Evolutionary conservation across 2,113 vertebrate species (phyloP).

Genomic region (Noctilio leporinus): DNA sequence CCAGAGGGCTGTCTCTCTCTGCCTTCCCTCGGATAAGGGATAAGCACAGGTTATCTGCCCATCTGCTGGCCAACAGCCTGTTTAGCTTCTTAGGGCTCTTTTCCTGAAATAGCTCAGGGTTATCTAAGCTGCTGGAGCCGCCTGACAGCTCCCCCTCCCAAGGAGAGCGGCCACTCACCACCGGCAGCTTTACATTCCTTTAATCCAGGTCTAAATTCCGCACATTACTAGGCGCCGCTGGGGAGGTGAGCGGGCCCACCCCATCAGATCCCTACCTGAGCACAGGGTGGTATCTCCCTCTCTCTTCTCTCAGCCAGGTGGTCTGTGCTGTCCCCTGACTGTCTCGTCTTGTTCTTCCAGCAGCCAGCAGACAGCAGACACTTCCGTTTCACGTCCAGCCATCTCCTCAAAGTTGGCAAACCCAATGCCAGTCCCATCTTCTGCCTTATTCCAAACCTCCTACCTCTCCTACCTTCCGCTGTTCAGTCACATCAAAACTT

Average conservation of each 20-base stretch:
- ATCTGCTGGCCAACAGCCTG: constrained; percentile 46
- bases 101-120: constrained; percentile 61
- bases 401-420: background rate
- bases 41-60: constrained; percentile 52
- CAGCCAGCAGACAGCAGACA: background rate
- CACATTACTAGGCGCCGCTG: background rate
- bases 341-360: background rate
- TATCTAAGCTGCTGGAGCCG: background rate
- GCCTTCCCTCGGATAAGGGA: background rate
- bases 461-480: fast-evolving
- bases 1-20: background rate
- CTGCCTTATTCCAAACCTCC: background rate
- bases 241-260: background rate
- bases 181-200: background rate
- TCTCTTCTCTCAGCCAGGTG: background rate
- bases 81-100: constrained; percentile 56
- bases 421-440: no score
- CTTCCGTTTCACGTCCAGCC: fast-evolving
- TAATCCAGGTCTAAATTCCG: constrained; percentile 57
- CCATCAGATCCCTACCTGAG: fast-evolving
- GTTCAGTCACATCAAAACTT: background rate
- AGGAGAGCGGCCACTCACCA: background rate
- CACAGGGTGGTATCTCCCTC: fast-evolving
- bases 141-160: background rate
- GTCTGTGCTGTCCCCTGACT: fast-evolving